phyloP scores from a whole-genome alignment of 2,888 invertebrate species.

The Tromatobia lineatoria region DNA sequence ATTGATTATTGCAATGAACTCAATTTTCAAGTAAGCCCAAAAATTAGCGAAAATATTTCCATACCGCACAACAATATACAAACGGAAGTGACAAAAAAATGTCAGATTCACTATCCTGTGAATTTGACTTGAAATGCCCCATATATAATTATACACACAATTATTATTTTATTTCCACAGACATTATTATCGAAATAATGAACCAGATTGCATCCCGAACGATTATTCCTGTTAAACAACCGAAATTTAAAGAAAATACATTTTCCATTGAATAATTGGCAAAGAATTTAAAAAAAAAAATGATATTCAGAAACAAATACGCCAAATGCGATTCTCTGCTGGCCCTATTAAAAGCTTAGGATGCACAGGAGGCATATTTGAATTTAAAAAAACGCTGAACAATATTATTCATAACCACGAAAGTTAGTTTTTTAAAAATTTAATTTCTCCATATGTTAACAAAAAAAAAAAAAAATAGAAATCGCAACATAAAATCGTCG shows the following conservation, averaged over 20 bases:
- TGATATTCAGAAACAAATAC: constrained; percentile 69
- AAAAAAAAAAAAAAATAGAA: not conserved
- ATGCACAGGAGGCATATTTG: constrained; percentile 80
- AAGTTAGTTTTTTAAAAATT: not conserved
- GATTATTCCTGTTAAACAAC: not conserved
- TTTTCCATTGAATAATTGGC: not conserved
- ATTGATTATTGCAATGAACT: too few species aligned
- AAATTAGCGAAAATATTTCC: too few species aligned
- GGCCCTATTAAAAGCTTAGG: constrained; percentile 82
- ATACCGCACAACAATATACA: too few species aligned
- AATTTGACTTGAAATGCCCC: too few species aligned
- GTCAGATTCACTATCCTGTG: too few species aligned
- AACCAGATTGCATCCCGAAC: constrained; percentile 51
- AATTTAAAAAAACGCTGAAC: not conserved
- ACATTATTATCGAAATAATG: constrained; percentile 59
- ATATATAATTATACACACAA: constrained; percentile 68
- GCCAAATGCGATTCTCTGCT: constrained; percentile 80
- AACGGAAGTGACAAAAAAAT: too few species aligned
- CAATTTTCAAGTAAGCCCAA: too few species aligned
- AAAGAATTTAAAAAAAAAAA: not conserved
- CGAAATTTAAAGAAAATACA: not conserved
- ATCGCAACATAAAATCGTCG: not conserved
- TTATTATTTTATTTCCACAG: constrained; percentile 71
- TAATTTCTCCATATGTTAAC: not conserved
- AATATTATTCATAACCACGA: not conserved